Base-by-base conservation (phyloP, 2,888 invertebrate species). In the Sicus ferrugineus region DNA sequence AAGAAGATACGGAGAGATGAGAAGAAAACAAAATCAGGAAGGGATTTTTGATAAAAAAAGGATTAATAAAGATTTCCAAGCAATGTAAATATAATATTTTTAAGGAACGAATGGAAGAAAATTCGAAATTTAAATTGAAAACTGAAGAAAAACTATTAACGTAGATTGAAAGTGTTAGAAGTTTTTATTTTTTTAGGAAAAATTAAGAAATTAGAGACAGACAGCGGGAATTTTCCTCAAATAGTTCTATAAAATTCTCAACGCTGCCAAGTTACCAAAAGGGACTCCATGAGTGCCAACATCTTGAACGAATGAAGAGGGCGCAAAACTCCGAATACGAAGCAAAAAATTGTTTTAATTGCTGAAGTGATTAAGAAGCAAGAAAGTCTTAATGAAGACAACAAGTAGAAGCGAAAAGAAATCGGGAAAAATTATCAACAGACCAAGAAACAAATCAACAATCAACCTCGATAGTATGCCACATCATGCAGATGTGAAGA, bases 321-420 rank as follows among this genome's bases (percentile, higher is more conserved):
- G 21, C 19, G 21, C 48, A 30, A 56, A 1, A 19, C 31, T 23
- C 30, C 46, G 28, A 48, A 62, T 48, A 26, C 62, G 48, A 48
- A 62, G 62, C 28, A 19, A 31, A 64, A 14, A 34, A 52, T n/a
- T n/a, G 11, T 34, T 64, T 64, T 64, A 64, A 64, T 64, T 64
- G 64, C 52, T 34, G 31, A 64, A 34, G 64, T 64, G 52, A 64
- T 64, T 64, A 64, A 50, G 64, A 23, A 30, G 26, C 26, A 9
- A 62, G 9, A 46, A 9, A 38, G 14, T 21, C 59, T 59, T 59
- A 38, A 59, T 59, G 59, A 38, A 59, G 59, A 59, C 52, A 26
- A 14, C 21, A 23, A 52, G 26, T 52, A 26, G 26, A 52, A 52
- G 52, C 11, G 26, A 14, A 52, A 26, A 23, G 14, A 5, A 52